phyloP scores from a whole-genome alignment of 2,113 vertebrate species.

The Rafetus swinhoei region DNA sequence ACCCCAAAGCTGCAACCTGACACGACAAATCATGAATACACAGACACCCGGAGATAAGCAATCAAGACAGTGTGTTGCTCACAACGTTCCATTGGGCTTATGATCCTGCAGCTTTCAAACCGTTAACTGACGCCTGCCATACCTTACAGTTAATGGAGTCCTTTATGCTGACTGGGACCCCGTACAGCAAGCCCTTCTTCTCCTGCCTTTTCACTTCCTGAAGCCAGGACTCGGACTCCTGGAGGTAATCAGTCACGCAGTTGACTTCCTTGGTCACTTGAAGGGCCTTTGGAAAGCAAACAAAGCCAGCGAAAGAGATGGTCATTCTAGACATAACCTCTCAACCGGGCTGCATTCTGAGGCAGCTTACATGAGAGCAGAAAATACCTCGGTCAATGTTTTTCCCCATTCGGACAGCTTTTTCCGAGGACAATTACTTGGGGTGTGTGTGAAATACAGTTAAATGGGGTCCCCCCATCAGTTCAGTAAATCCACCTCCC shows the following conservation, averaged over 20 bases:
- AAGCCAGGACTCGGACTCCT: slow-evolving; percentile 79
- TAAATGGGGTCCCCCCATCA: background rate
- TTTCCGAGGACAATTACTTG: background rate
- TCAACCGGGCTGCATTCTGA: background rate
- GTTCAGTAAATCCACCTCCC: background rate
- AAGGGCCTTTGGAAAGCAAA: slow-evolving; percentile 74
- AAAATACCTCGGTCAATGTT: background rate
- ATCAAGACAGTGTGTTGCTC: background rate
- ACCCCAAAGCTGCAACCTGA: background rate
- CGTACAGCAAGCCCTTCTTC: slow-evolving; percentile 69
- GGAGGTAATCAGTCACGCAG: slow-evolving; percentile 81
- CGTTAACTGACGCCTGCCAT: rapidly evolving
- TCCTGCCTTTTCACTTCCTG: slow-evolving; percentile 31
- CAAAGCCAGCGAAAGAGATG: background rate
- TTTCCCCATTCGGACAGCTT: background rate
- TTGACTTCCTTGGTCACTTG: slow-evolving; percentile 79
- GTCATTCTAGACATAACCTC: too few relatives aligned
- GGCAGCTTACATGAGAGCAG: background rate
- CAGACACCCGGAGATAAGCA: rapidly evolving
- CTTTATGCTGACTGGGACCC: slow-evolving; percentile 87
- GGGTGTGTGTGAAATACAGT: background rate
- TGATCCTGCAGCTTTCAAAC: background rate
- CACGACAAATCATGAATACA: background rate
- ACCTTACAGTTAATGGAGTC: slow-evolving; percentile 84
- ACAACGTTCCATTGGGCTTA: background rate